Base-by-base conservation (phyloP, 2,113 vertebrate species). In the Serinus canaria region DNA sequence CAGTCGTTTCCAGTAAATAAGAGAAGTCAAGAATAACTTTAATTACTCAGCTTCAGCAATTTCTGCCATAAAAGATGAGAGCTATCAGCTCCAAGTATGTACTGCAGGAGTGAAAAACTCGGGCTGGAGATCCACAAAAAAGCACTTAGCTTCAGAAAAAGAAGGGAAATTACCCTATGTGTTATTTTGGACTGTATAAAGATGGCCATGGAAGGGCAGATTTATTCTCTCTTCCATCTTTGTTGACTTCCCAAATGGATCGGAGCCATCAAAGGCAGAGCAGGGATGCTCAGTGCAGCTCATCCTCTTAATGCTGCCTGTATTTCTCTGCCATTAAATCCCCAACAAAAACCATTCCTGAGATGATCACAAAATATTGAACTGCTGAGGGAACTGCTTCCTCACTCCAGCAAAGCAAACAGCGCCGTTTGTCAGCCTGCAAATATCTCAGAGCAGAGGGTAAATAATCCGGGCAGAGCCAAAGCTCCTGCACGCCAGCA, bases 21-120 rank as follows among this genome's bases (percentile, higher is more conserved):
- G 77, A 93, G 82, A 95, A 95, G 83, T 89, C 90, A 93, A 86
- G 72, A 95, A 92, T 85, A 96, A 95, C 92, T 90, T 97, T 95
- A 96, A 96, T 93, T 95, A 94, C 83, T 95, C 88, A 90, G 87
- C 87, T 90, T 84, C 82, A 83, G 93, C 76, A 94, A 89, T 53
- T 91, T 73, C 77, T 87, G 79, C 58, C 52, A 53, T 75, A 90
- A 95, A 96, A 84, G 83, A 96, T 76, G 55, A 93, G 82, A 64
- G 69, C 73, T 75, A 94, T 67, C 60, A 93, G 79, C 64, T 82
- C 18, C 37, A 67, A 85, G 75, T 19, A 55, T 69, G 69, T 39
- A 67, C 37, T 63, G 66, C 31, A 63, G 4, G n/a, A 80, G 67
- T 77, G 49, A 55, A 91, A 90, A 92, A 59, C 53, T 41, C 59